Percentiles rank a stretch among this genome's conserved stretches.
These are phyloP conservation scores for Macheiramphus alcinus DNA, from an alignment of 2,113 vertebrate genomes.

Conservation along the genomic window DNA sequence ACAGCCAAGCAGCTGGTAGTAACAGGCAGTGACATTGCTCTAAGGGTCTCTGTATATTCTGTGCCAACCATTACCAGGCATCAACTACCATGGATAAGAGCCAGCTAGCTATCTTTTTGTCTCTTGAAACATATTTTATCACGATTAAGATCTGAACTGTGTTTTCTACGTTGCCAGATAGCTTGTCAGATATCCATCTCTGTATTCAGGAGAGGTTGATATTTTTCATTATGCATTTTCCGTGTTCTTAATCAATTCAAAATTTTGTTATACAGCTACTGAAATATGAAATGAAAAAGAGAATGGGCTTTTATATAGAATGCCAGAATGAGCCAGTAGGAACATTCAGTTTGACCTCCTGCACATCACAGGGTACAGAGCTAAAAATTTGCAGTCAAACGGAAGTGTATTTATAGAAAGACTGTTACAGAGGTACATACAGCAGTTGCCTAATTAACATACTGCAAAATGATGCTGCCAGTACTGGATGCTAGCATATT, in stretches of 20 bases:
- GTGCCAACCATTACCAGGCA: slow-evolving; percentile 42
- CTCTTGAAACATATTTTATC: background rate
- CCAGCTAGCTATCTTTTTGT: slow-evolving; percentile 8
- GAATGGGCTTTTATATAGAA: background rate
- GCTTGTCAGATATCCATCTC: background rate
- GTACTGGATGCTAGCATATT: background rate
- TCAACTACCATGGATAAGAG: background rate
- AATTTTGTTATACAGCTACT: background rate
- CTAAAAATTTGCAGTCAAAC: background rate
- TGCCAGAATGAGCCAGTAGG: background rate
- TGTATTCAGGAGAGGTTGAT: background rate
- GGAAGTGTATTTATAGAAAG: background rate
- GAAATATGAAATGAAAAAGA: background rate
- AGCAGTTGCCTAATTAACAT: background rate
- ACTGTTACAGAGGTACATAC: background rate
- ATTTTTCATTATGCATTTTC: background rate
- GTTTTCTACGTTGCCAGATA: background rate
- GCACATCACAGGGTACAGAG: background rate
- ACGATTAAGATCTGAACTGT: background rate
- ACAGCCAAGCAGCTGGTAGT: slow-evolving; percentile 53
- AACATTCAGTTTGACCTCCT: background rate
- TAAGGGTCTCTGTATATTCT: slow-evolving; percentile 30
- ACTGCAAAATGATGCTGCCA: background rate
- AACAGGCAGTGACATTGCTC: slow-evolving; percentile 56
- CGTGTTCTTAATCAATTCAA: background rate